These are phyloP conservation scores for Peromyscus eremicus DNA, from an alignment of 2,797 vertebrate species.

Conservation along the genomic window DNA sequence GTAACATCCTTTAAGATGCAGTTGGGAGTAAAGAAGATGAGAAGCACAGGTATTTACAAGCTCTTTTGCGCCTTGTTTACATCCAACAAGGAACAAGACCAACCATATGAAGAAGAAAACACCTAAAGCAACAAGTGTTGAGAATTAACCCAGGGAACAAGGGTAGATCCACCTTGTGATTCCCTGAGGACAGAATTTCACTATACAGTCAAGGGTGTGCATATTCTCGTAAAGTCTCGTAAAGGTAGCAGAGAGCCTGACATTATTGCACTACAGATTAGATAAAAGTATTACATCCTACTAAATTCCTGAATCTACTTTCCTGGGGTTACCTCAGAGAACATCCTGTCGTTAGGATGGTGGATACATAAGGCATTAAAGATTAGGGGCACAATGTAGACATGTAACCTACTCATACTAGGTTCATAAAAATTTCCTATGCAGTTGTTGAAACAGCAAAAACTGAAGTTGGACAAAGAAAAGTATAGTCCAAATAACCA, in stretches of 20 bases:
- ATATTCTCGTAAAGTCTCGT: neutral
- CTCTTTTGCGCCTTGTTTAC: neutral
- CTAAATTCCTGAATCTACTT: neutral
- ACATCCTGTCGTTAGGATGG: slow-evolving; percentile 1
- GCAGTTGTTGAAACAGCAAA: neutral
- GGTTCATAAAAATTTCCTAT: neutral
- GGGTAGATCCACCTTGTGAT: neutral
- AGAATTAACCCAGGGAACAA: neutral
- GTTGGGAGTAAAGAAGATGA: neutral
- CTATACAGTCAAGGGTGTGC: neutral
- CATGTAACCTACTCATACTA: neutral
- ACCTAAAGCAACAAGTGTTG: neutral
- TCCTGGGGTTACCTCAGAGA: neutral
- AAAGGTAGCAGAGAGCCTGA: neutral
- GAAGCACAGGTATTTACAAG: neutral
- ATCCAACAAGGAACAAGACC: slow-evolving; percentile 9
- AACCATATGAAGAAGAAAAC: neutral
- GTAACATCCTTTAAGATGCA: neutral
- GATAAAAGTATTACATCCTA: neutral
- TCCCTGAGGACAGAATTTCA: neutral
- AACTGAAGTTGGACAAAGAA: slow-evolving; percentile 18
- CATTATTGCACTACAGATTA: neutral
- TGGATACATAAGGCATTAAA: neutral
- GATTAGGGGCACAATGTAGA: neutral
- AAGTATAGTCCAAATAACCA: slow-evolving; percentile 15